Evolutionary conservation across 2,113 vertebrate genomes (phyloP), one percentile per base, ranked within the genome.

Genomic region (Narcine bancroftii): DNA sequence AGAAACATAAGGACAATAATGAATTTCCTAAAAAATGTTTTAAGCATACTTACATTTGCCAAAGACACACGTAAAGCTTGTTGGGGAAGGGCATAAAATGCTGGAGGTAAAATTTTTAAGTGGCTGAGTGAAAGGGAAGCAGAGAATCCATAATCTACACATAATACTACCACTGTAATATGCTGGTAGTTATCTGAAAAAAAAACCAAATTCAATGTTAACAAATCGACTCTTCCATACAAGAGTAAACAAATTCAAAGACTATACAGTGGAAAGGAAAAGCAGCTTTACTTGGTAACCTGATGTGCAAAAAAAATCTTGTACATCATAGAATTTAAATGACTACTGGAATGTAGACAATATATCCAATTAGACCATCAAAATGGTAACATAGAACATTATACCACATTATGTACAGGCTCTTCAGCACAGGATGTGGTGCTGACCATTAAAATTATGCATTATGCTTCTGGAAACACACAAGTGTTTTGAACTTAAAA

Each of bases 51-150:
- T 69, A 91, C 89, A 69, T 91, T 91, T 91, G 39, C 89, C 71
- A 91, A 91, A 47, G 89, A 91, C 9, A 91, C 89, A 69, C 63
- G 42, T 17, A 91, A 69, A 13, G 89, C 89, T 91, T 91, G 89
- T 26, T 91, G 89, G 11, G 89, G 89, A 45, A 91, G 89, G 65
- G 11, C 63, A 71, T 42, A 42, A 45, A 39, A 66, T 45, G 65
- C 33, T 69, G 63, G 3, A 6, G 39, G n/a, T 5, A 91, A 65
- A 71, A 10, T 29, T 69, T 91, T 91, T 29, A 91, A 69, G 47
- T 11, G 66, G 33, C 42, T 69, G 5, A 91, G 2, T 33, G 89
- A 29, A 45, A 69, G 39, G 36, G 24, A 69, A 91, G 65, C 65
- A 45, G 89, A 71, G 39, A 69, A 91, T 71, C 89, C 89, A 69